Evolutionary conservation across 2,888 invertebrate species (phyloP), one percentile per base, ranked within the genome.

Genomic region (Poecilus cupreus): DNA sequence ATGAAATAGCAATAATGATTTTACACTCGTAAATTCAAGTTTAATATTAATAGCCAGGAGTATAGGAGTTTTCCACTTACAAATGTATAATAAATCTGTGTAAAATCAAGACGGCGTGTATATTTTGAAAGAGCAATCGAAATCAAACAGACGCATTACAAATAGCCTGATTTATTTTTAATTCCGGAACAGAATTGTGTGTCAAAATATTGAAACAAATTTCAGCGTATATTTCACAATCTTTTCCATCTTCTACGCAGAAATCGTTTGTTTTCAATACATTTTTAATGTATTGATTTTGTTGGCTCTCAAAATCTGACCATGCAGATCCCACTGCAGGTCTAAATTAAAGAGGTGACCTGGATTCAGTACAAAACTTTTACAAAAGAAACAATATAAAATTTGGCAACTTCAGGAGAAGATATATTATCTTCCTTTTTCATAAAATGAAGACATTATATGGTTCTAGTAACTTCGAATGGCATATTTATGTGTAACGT

Each of bases 81-180:
- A 68, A 37, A 68, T 64, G 72, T 72, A 46, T 72, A 72, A 72
- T 72, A 46, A 72, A 72, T 72, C 22, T 72, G 46, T 43, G 16
- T 72, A 72, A 72, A 72, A 72, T 72, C 72, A 46, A 72, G 72
- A 22, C 68, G 32, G 72, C 46, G 16, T 72, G 72, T 72, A 72
- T 72, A 72, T 72, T 72, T 72, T 72, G 72, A 43, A 46, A 46
- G 22, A 72, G 20, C 46, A 72, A 68, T 72, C 72, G 24, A 72
- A 43, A 72, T 46, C 24, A 72, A 76, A 76, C 54, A 51, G 32
- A 75, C 26, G 74, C 51, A 57, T 54, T 76, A n/a, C 37, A 54
- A 76, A 76, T 76, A 57, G 49, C 46, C 18, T 26, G 20, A 76
- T 54, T 54, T 76, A 57, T 76, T 76, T 76, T 76, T 37, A 76